A percentile compares a stretch with the other conserved stretches of the same genome.
Evolutionary conservation across 2,113 vertebrate species (phyloP).

Genomic region (Zosterops borbonicus): DNA sequence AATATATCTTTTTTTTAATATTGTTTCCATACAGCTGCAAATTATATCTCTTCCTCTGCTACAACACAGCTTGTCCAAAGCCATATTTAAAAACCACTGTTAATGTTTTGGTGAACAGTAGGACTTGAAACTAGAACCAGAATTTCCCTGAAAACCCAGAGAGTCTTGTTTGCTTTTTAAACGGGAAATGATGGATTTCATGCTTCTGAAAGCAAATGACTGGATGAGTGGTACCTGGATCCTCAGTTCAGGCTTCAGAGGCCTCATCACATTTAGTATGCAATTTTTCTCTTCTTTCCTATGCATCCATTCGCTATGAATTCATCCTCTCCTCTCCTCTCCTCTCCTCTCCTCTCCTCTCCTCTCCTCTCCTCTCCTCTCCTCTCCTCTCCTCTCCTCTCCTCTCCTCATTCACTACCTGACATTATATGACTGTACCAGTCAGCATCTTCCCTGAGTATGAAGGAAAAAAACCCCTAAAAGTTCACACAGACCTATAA

Average conservation of each 20-base stretch:
- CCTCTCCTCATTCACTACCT: background rate
- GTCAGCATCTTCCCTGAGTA: background rate
- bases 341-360: background rate
- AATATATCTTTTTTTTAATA: background rate
- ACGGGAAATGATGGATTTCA: background rate
- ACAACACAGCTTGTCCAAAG: background rate
- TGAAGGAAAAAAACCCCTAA: background rate
- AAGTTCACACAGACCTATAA: background rate
- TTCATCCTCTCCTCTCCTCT: background rate
- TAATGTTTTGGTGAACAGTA: background rate
- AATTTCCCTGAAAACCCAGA: background rate
- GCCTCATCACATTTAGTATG: rapidly evolving
- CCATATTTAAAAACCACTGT: background rate
- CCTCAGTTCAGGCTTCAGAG: background rate
- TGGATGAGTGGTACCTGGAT: background rate
- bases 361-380: background rate
- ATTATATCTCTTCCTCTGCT: background rate
- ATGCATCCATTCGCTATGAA: background rate
- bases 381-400: background rate
- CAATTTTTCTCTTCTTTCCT: background rate
- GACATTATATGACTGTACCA: background rate
- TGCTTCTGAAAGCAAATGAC: background rate
- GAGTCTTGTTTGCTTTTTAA: background rate
- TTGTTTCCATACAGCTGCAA: background rate
- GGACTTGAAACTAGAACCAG: background rate